Percentiles rank a stretch among this genome's conserved stretches.
These are phyloP conservation scores for Abrostola tripartita DNA, from an alignment of 2,888 invertebrate species.

Conservation along the genomic window DNA sequence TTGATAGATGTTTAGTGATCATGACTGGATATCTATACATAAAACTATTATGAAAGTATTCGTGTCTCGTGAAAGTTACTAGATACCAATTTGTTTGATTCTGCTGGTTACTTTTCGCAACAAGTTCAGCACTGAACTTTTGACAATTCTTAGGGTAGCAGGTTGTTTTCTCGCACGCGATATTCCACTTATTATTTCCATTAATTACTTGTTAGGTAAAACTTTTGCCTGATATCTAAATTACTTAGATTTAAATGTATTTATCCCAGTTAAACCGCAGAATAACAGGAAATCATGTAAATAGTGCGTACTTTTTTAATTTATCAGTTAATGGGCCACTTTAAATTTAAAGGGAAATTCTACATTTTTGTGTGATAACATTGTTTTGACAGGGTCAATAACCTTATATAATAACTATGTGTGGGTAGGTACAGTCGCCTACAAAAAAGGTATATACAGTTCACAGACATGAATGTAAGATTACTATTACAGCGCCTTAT, in stretches of 20 bases:
- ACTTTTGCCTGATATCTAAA: not conserved
- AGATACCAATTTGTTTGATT: too few species aligned
- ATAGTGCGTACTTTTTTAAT: constrained; percentile 1
- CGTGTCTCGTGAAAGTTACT: too few species aligned
- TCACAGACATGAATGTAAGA: too few species aligned
- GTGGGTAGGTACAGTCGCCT: not conserved
- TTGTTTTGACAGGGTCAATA: constrained; percentile 14
- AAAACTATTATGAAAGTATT: too few species aligned
- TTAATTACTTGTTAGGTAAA: not conserved
- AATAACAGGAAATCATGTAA: constrained; percentile 2
- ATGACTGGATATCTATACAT: too few species aligned
- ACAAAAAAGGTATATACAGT: not conserved
- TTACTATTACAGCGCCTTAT: too few species aligned
- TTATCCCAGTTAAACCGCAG: not conserved
- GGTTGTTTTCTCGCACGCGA: not conserved
- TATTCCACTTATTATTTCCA: not conserved
- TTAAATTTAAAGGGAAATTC: constrained; percentile 4
- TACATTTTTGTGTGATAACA: constrained; percentile 10
- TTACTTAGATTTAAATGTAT: not conserved
- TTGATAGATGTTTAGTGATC: too few species aligned
- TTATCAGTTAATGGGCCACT: constrained; percentile 2
- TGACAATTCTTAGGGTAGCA: too few species aligned
- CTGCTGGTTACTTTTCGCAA: too few species aligned
- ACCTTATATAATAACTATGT: constrained; percentile 6
- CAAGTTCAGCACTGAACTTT: too few species aligned